These are phyloP conservation scores for Norana najaformis DNA, from an alignment of 2,888 invertebrate genomes.

Conservation along the genomic window DNA sequence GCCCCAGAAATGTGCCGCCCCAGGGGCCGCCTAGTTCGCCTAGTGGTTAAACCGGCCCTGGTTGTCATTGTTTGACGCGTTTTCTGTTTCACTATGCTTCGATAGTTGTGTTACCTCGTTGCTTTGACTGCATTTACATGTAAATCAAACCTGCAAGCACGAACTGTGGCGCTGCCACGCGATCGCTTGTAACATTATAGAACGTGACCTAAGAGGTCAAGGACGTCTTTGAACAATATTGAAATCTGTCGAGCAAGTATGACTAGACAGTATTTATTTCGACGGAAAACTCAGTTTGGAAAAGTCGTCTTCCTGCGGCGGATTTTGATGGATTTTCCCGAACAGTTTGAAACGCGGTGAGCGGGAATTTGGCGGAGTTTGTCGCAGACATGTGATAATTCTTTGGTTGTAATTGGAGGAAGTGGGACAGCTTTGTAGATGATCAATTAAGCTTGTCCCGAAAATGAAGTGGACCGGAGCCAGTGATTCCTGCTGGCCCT, in stretches of 20 bases:
- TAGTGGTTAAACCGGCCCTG: too few species aligned
- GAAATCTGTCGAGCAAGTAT: not conserved
- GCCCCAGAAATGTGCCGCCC: too few species aligned
- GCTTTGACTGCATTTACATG: too few species aligned
- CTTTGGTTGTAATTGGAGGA: not conserved
- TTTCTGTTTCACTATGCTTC: too few species aligned
- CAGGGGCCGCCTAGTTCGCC: too few species aligned
- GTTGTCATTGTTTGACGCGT: too few species aligned
- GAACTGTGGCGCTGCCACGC: not conserved
- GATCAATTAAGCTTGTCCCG: not conserved
- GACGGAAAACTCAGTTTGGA: not conserved
- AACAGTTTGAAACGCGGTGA: not conserved
- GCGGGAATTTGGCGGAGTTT: not conserved
- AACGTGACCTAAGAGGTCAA: not conserved
- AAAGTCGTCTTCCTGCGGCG: not conserved
- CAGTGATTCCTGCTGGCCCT: not conserved
- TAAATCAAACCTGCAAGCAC: too few species aligned
- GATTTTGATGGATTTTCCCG: slow-evolving; percentile 10
- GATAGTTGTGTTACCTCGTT: too few species aligned
- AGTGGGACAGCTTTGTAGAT: not conserved
- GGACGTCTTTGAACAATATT: not conserved
- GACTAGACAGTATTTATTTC: slow-evolving; percentile 20
- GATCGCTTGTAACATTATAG: not conserved
- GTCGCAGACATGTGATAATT: not conserved
- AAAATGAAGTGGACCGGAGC: not conserved